Conservation (phyloP, 2,888 invertebrate species). For the Lepidocyrtoides sp. region DNA sequence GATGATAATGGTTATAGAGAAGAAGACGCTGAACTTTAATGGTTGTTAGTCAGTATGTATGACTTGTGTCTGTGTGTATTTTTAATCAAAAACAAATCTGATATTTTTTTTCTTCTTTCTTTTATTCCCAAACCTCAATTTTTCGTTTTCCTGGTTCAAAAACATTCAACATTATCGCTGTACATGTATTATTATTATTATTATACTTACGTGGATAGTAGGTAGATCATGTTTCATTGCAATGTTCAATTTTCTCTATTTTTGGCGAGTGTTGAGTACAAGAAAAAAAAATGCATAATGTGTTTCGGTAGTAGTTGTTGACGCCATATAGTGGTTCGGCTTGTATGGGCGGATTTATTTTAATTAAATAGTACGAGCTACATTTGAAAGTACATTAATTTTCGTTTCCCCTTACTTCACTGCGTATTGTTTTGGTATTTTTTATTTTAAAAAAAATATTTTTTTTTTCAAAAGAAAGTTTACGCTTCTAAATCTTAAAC, state of each 20-base stretch:
- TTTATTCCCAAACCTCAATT: conserved; percentile 60
- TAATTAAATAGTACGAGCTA: conserved; percentile 8
- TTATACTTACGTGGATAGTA: too few species aligned
- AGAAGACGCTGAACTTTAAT: conserved; percentile 65
- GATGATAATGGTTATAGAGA: conserved; percentile 53
- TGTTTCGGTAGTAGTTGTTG: neutral
- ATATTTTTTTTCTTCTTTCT: neutral
- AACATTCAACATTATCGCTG: conserved; percentile 15
- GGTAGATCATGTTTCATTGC: conserved; percentile 3
- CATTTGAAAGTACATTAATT: neutral
- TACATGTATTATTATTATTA: too few species aligned
- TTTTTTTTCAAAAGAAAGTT: too few species aligned
- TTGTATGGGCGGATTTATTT: conserved; percentile 3
- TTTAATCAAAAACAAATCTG: conserved; percentile 41
- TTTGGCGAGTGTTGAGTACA: conserved; percentile 2
- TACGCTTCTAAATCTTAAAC: too few species aligned
- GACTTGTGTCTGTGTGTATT: conserved; percentile 6
- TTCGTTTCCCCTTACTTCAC: neutral
- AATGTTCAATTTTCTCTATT: neutral
- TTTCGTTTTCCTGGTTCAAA: conserved; percentile 72
- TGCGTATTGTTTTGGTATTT: too few species aligned
- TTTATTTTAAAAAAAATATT: too few species aligned
- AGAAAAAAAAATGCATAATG: neutral
- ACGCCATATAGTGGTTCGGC: conserved; percentile 1
- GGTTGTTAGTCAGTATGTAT: conserved; percentile 32